Percentiles rank a stretch among this genome's conserved stretches.
phyloP scores from a whole-genome alignment of 1,140 invertebrate genomes.

The Helicorthomorpha holstii region DNA sequence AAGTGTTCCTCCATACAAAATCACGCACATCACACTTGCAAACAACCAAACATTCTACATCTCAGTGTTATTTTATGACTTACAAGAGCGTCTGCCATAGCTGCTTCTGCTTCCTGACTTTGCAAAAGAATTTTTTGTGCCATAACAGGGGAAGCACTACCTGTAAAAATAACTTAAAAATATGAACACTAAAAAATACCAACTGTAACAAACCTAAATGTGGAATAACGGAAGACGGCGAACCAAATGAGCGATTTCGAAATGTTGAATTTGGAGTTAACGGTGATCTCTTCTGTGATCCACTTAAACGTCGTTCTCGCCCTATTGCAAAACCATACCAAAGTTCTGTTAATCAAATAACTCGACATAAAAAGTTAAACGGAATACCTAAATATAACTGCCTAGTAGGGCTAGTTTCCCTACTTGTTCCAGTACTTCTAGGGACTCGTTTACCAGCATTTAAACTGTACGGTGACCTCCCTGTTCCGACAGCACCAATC shows the following conservation, averaged over 20 bases:
- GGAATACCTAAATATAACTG: not conserved
- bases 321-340: slow-evolving; percentile 12
- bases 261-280: not conserved
- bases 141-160: slow-evolving; percentile 38
- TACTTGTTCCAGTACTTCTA: slow-evolving; percentile 20
- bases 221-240: not conserved
- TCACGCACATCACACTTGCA: not conserved
- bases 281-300: slow-evolving; percentile 13
- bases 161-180: no score
- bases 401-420: slow-evolving; percentile 44
- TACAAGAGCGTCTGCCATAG: slow-evolving; percentile 55
- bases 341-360: not conserved
- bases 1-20: not conserved
- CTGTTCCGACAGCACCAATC: not conserved
- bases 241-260: not conserved
- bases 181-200: no score
- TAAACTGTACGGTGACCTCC: not conserved
- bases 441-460: not conserved
- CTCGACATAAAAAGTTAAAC: not conserved
- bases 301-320: slow-evolving; percentile 20
- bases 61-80: slow-evolving; percentile 13
- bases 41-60: not conserved
- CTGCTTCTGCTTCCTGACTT: slow-evolving; percentile 71
- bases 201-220: not conserved
- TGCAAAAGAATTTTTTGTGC: slow-evolving; percentile 69